These are phyloP conservation scores for Synodontis membranacea DNA, from an alignment of 2,113 vertebrate species.

Conservation along the genomic window DNA sequence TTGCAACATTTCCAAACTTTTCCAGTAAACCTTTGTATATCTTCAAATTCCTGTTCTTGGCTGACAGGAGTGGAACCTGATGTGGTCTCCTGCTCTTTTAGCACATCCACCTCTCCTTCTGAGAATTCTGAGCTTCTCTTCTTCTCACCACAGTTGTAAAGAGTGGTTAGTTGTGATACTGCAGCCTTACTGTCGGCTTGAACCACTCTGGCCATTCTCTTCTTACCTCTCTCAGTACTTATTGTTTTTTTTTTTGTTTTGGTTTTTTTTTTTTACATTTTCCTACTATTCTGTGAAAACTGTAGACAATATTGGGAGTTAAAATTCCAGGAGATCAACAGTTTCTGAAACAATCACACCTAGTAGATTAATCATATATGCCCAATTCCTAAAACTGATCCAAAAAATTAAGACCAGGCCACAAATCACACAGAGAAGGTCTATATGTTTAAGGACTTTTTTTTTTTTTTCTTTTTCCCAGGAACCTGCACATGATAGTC, in stretches of 20 bases:
- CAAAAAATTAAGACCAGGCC: not conserved
- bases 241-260: too few relatives aligned
- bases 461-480: constrained; percentile 58
- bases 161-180: not conserved
- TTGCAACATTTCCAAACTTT: not conserved
- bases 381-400: not conserved
- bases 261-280: not conserved
- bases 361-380: not conserved
- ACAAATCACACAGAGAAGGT: constrained; percentile 42
- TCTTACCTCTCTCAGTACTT: not conserved
- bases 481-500: constrained; percentile 40
- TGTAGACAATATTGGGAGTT: not conserved
- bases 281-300: not conserved
- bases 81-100: not conserved
- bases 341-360: not conserved
- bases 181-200: not conserved
- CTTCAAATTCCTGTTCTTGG: not conserved
- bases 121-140: not conserved
- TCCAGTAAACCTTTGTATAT: not conserved
- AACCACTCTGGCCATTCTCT: not conserved
- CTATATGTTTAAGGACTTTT: constrained; percentile 48
- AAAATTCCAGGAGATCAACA: not conserved
- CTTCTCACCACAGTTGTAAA: not conserved
- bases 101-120: not conserved
- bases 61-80: not conserved